Evolutionary conservation across 2,113 vertebrate species (phyloP).

Genomic region (Hyla sarda): DNA sequence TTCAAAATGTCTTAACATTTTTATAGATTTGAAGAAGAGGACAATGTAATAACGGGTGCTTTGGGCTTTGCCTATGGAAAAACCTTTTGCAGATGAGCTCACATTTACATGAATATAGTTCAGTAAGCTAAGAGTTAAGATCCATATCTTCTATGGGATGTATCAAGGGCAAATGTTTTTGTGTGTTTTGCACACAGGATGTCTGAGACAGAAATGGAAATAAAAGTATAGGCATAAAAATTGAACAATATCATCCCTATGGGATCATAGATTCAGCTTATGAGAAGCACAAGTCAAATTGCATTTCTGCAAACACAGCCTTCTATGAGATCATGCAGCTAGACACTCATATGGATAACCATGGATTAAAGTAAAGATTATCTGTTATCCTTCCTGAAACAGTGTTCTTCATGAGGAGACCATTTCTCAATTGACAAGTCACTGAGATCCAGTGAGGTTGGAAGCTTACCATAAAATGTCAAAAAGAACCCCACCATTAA

Average conservation of each 20-base stretch:
- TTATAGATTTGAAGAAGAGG: no score
- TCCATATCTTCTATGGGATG: background rate
- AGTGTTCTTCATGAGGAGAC: background rate
- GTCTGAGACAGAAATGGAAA: conserved; percentile 31
- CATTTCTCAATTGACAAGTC: background rate
- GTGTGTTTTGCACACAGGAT: background rate
- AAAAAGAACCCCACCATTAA: background rate
- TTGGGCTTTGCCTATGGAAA: background rate
- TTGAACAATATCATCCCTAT: conserved; percentile 9
- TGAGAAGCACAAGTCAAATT: conserved; percentile 25
- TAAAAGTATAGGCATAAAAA: conserved; percentile 21
- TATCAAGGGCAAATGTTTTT: conserved; percentile 12
- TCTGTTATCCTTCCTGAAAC: background rate
- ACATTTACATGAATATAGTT: background rate
- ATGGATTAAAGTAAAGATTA: background rate
- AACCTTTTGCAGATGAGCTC: background rate
- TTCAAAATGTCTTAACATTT: no score
- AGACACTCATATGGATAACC: background rate
- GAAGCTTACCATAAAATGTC: background rate
- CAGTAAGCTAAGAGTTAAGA: background rate
- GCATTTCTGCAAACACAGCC: conserved; percentile 12
- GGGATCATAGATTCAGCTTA: conserved; percentile 17
- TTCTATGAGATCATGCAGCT: background rate
- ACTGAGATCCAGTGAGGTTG: background rate
- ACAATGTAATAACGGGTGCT: background rate